Percentiles rank a stretch among this genome's conserved stretches.
phyloP scores from a whole-genome alignment of 2,797 vertebrate genomes.

The Hydrolagus colliei region DNA sequence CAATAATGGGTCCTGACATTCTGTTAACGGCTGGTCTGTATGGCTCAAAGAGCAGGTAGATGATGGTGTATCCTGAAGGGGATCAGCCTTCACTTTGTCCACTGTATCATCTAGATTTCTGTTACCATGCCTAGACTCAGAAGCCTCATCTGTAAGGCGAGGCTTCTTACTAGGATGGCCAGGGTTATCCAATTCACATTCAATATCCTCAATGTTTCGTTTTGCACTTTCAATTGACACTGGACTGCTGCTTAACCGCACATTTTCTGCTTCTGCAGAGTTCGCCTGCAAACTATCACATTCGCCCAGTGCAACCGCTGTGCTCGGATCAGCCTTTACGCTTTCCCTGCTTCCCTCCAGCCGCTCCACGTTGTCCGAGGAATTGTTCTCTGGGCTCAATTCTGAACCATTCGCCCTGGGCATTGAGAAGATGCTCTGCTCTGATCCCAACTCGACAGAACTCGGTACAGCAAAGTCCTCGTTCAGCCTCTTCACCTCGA shows the following conservation, averaged over 20 bases:
- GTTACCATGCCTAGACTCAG: not conserved
- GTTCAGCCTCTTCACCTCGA: not conserved
- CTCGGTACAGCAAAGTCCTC: not conserved
- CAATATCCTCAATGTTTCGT: constrained; percentile 4
- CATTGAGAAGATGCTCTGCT: not conserved
- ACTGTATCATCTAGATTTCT: not conserved
- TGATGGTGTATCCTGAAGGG: not conserved
- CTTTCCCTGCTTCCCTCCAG: not conserved
- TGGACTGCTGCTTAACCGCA: not conserved
- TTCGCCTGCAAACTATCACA: not conserved
- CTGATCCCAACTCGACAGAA: not conserved
- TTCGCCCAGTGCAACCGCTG: not conserved
- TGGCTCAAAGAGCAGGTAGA: not conserved
- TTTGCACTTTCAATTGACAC: not conserved
- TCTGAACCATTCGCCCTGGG: not conserved
- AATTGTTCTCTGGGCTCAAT: not conserved
- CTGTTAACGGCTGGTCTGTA: not conserved
- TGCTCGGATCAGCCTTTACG: not conserved
- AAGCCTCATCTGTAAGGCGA: not conserved
- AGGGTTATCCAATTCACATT: not conserved
- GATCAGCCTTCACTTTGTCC: not conserved
- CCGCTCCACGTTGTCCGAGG: not conserved
- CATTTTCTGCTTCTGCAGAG: not conserved
- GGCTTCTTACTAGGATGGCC: not conserved
- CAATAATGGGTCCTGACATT: not conserved